phyloP scores from a whole-genome alignment of 2,797 vertebrate genomes.

The Heteromormyrus szaboi region DNA sequence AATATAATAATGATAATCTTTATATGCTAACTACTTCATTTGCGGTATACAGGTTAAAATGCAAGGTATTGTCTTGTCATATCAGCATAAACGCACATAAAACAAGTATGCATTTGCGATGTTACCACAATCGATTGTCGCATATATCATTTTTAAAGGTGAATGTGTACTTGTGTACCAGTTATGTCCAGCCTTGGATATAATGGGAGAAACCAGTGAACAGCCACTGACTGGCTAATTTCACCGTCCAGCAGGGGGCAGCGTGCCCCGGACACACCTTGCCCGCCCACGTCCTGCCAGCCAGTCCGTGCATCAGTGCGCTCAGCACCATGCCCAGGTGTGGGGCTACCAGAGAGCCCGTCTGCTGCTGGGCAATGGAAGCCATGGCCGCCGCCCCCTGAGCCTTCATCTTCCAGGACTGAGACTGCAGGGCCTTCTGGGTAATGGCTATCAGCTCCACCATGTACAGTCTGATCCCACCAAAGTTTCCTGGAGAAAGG shows the following conservation, averaged over 20 bases:
- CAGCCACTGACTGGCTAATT: neutral
- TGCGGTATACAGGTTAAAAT: too few species aligned
- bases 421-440: conserved; percentile 91
- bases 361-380: conserved; percentile 87
- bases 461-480: conserved; percentile 91
- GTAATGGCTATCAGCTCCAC: conserved; percentile 86
- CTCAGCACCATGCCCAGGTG: conserved; percentile 85
- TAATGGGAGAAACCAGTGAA: neutral
- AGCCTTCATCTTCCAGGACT: conserved; percentile 98
- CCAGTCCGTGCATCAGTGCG: conserved; percentile 80
- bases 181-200: neutral
- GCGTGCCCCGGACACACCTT: conserved; percentile 64
- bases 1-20: neutral
- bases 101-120: too few species aligned
- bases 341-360: conserved; percentile 78
- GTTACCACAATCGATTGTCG: too few species aligned
- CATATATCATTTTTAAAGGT: too few species aligned
- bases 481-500: conserved; percentile 75
- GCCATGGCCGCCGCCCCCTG: conserved; percentile 93
- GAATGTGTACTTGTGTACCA: neutral
- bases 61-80: too few species aligned
- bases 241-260: neutral
- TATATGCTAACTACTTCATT: too few species aligned
- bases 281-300: conserved; percentile 90
- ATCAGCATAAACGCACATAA: too few species aligned